These are phyloP conservation scores for Notolepis coatsorum DNA, from an alignment of 2,797 vertebrate genomes.

Conservation along the genomic window DNA sequence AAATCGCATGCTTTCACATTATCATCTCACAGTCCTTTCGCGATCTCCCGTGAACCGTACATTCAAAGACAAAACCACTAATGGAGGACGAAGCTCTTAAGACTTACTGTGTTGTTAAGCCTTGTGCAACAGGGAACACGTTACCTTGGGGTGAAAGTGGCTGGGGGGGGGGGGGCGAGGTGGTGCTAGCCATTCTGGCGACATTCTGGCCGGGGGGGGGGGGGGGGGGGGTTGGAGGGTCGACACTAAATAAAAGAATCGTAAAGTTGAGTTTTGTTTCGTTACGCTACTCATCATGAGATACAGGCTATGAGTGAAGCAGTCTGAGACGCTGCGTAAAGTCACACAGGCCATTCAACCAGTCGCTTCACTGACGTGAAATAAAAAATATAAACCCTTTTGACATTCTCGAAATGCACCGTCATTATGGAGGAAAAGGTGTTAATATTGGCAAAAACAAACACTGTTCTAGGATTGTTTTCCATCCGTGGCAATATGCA, in stretches of 20 bases:
- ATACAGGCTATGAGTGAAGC: conserved; percentile 18
- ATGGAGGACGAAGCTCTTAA: conserved; percentile 43
- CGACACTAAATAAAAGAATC: not conserved
- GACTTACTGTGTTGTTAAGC: conserved; percentile 26
- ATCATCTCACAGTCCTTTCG: conserved; percentile 24
- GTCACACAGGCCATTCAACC: conserved; percentile 23
- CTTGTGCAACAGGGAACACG: conserved; percentile 7
- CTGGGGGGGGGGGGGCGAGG: not conserved
- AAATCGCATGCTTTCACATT: conserved; percentile 55
- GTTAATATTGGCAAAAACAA: conserved; percentile 8
- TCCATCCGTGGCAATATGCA: not conserved
- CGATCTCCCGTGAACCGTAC: conserved; percentile 32
- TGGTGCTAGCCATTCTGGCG: not conserved
- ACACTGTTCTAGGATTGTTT: not conserved
- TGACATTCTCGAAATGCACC: not conserved
- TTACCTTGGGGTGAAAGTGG: not conserved
- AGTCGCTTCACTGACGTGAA: not conserved
- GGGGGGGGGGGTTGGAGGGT: not conserved
- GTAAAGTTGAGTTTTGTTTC: not conserved
- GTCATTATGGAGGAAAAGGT: not conserved
- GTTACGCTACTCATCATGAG: not conserved
- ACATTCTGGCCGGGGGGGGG: not conserved
- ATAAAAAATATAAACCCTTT: not conserved
- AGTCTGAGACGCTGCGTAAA: conserved; percentile 29
- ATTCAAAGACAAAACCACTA: conserved; percentile 50